Evolutionary conservation across 2,888 invertebrate genomes (phyloP).

Genomic region (Podotricha telesiphe): DNA sequence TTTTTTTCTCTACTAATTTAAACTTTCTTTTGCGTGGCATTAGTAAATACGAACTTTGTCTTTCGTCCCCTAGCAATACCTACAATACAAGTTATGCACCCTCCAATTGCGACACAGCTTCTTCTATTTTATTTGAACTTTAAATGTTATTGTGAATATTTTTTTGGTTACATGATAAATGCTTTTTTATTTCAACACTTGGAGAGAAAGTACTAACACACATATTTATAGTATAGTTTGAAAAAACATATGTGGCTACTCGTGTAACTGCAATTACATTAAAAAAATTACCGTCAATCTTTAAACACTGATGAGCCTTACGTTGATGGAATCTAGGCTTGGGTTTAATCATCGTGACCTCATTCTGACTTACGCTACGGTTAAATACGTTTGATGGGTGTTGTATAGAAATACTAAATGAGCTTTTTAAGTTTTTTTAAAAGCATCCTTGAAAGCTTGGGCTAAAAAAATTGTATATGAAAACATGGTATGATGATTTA

Average conservation of each 20-base stretch:
- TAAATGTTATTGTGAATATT: not conserved
- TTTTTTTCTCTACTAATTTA: not conserved
- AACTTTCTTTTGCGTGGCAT: not conserved
- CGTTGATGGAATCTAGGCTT: constrained; percentile 57
- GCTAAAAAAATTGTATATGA: not conserved
- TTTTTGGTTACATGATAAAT: not conserved
- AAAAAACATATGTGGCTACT: not conserved
- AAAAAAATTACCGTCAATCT: constrained; percentile 20
- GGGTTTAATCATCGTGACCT: constrained; percentile 67
- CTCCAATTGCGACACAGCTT: not conserved
- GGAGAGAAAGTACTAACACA: not conserved
- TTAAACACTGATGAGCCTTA: constrained; percentile 21
- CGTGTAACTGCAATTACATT: not conserved
- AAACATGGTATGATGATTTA: no score
- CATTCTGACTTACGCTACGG: constrained; percentile 15
- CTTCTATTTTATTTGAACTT: not conserved
- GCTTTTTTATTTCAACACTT: not conserved
- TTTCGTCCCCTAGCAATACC: not conserved
- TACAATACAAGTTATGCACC: not conserved
- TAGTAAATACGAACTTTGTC: not conserved
- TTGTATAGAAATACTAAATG: not conserved
- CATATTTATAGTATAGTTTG: not conserved
- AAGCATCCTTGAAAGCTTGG: not conserved
- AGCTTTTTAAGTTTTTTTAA: constrained; percentile 5
- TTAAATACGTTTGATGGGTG: constrained; percentile 10